phyloP scores from a whole-genome alignment of 2,797 vertebrate genomes.

The Hemitrygon akajei region DNA sequence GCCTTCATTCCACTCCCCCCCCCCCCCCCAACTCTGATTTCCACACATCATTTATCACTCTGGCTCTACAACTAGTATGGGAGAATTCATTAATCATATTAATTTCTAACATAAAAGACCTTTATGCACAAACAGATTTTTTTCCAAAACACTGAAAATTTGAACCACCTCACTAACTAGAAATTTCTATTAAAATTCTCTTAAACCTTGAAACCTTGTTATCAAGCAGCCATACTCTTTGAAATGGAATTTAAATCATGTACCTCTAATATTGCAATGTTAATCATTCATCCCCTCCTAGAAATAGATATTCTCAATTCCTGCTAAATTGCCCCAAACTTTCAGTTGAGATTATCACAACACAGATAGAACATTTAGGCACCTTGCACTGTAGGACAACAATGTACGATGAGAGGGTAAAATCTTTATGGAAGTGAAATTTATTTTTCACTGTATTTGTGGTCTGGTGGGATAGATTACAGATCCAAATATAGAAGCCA shows the following conservation, averaged over 20 bases:
- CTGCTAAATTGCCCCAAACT: neutral
- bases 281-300: neutral
- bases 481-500: neutral
- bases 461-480: neutral
- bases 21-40: no score
- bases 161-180: neutral
- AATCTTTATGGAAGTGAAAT: neutral
- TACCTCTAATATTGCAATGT: neutral
- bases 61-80: neutral
- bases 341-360: neutral
- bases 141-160: neutral
- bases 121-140: neutral
- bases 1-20: no score
- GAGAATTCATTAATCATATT: neutral
- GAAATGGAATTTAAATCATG: no score
- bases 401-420: neutral
- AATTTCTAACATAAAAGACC: neutral
- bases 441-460: neutral
- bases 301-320: neutral
- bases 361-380: neutral
- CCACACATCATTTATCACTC: neutral
- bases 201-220: neutral
- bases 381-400: neutral
- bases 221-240: neutral
- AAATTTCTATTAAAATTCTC: neutral